Base-by-base conservation (phyloP, 2,888 invertebrate genomes). In the Meloe dianella region DNA sequence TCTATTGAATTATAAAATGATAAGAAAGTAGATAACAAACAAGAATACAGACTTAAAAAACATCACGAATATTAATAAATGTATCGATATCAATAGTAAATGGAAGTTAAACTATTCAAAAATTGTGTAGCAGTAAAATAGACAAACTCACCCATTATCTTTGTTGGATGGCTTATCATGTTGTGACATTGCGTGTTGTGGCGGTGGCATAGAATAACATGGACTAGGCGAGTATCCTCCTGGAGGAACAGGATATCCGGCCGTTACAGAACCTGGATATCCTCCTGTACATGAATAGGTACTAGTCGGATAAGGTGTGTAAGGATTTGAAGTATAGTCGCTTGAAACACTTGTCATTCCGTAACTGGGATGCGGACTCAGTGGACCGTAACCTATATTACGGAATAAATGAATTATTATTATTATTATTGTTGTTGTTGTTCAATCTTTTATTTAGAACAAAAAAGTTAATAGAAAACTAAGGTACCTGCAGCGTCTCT, bases 131-230 rank as follows among this genome's bases (percentile, higher is more conserved):
- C n/a, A n/a, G n/a, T 27, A 30, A 7, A 32, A 5, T 32, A 17
- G 12, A 38, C 22, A 12, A 9, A 79, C 85, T 88, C 85, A 92
- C 92, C 91, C 89, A 84, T 88, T 88, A 77, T 92, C 92, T 82
- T 92, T 92, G 74, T 83, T 84, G 51, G 80, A 74, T 51, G 79
- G 91, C 67, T 84, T 93, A 85, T 94, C 91, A 84, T 92, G 93
- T 78, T 87, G 90, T 0, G 91, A 91, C 73, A 83, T 81, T 76
- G 86, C 86, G 73, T 92, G 92, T 81, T 92, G 92, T 41, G 94
- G 94, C 66, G 92, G 92, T 68, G 94, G 94, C 94, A 95, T 94
- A 80, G 93, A 93, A 85, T 94, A 94, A 80, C 94, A 94, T 59
- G 91, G 89, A 75, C 86, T 85, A 1, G 82, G 81, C 4, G 81